Evolutionary conservation across 2,797 vertebrate genomes (phyloP), one percentile per base, ranked within the genome.

Genomic region (Carduelis carduelis): DNA sequence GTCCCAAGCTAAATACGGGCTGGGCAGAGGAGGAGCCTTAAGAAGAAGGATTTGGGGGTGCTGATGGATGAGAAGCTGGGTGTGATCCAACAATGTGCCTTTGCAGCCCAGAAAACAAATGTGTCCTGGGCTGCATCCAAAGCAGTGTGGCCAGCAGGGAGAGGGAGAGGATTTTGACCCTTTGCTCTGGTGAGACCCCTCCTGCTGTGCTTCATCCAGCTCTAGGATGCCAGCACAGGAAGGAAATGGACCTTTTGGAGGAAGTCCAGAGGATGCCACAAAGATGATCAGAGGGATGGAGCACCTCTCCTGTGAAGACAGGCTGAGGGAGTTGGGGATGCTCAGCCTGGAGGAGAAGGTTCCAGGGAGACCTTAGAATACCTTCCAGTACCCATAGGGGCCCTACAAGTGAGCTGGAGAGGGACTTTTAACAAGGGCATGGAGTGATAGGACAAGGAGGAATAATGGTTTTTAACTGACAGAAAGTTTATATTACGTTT

Each of bases 141-240:
- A 89, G n/a, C n/a, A 63, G 56, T 0, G 0, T 34, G 28, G 8
- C 12, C 37, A 64, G n/a, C 26, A 41, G 26, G n/a, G 14, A 8
- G 6, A 32, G 35, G 19, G 26, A 61, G 10, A 49, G 23, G 17
- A 57, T 64, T 44, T 50, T 83, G 28, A 24, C 30, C 14, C 17
- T 57, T 22, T 64, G 8, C 15, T 52, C 72, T 57, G 28, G 14
- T 63, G n/a, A 64, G 28, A 64, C 16, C 14, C 14, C 37, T 46
- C 28, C 28, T 57, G n/a, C 12, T 70, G 6, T 16, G 6, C 24
- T 57, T n/a, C n/a, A 50, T 70, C 44, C 57, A 63, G 17, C 17
- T 77, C 49, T 44, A 20, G 14, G 28, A 3, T 13, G 7, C n/a
- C 30, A 19, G 12, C 37, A 65, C 3, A 46, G 50, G 30, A 64